Conservation (phyloP, 2,888 invertebrate genomes). For the Hirtodrosophila duncani region DNA sequence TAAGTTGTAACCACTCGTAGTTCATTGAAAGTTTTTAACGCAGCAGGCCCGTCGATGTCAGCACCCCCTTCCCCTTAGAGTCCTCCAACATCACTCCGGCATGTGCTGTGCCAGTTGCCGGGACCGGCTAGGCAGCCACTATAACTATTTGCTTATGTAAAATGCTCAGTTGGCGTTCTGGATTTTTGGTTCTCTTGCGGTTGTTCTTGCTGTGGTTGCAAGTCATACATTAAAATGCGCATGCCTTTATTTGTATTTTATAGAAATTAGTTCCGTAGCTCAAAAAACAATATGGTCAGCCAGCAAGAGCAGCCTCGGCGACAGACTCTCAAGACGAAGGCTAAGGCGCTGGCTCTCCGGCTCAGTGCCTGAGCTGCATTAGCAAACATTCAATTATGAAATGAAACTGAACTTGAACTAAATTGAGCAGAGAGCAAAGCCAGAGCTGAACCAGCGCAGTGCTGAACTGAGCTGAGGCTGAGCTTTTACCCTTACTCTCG, state of each 20-base stretch:
- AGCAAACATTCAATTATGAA: slow-evolving; percentile 62
- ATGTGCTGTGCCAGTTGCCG: background rate
- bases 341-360: background rate
- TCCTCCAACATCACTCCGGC: background rate
- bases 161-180: slow-evolving; percentile 34
- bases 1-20: slow-evolving; percentile 15
- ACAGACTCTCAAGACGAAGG: slow-evolving; percentile 42
- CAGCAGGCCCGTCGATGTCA: slow-evolving; percentile 40
- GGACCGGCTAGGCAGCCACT: slow-evolving; percentile 24
- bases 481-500: no score
- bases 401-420: no score
- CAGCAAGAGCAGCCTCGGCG: no score
- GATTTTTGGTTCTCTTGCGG: no score
- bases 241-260: no score
- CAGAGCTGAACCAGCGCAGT: no score
- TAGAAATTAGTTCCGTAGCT: no score
- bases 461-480: no score
- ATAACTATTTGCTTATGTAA: slow-evolving; percentile 58
- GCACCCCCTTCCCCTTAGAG: slow-evolving; percentile 20
- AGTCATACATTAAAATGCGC: no score
- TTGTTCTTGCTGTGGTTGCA: no score
- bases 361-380: slow-evolving; percentile 39
- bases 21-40: slow-evolving; percentile 50
- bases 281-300: no score
- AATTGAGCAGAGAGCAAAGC: slow-evolving; percentile 1